Evolutionary conservation across 2,888 invertebrate genomes (phyloP).

Genomic region (Hyposoter didymator): DNA sequence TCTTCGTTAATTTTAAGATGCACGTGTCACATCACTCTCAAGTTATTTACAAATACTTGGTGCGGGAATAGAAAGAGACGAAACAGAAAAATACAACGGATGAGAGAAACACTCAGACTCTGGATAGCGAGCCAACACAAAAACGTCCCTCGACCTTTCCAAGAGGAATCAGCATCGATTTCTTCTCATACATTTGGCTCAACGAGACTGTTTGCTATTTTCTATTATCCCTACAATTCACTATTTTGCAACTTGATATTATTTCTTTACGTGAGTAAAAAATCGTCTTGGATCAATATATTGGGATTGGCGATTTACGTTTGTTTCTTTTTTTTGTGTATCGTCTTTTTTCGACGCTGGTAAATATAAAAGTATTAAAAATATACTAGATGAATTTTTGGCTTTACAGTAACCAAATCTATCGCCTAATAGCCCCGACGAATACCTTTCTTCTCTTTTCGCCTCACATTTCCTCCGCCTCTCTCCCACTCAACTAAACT

Average conservation of each 20-base stretch:
- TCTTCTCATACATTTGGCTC: background rate
- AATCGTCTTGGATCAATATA: slow-evolving; percentile 21
- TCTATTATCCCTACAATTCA: slow-evolving; percentile 6
- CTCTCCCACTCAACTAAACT: slow-evolving; percentile 22
- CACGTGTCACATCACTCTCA: slow-evolving; percentile 23
- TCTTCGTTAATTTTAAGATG: background rate
- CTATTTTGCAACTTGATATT: slow-evolving; percentile 21
- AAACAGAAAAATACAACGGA: background rate
- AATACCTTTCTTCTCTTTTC: slow-evolving; percentile 44
- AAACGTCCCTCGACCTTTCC: background rate
- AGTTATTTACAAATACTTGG: slow-evolving; percentile 41
- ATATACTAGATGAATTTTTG: slow-evolving; percentile 72
- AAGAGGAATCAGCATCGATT: background rate
- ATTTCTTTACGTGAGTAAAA: slow-evolving; percentile 10
- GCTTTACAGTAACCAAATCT: slow-evolving; percentile 70
- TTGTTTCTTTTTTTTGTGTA: slow-evolving; percentile 39
- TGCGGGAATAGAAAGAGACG: background rate
- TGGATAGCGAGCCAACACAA: background rate
- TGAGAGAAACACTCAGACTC: background rate
- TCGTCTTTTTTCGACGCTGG: slow-evolving; percentile 35
- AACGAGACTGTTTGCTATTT: background rate
- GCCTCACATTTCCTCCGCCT: background rate
- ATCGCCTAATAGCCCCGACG: slow-evolving; percentile 60
- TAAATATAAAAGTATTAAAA: slow-evolving; percentile 74
- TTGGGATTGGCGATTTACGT: slow-evolving; percentile 37